A percentile compares a stretch with the other conserved stretches of the same genome.
phyloP scores from a whole-genome alignment of 2,888 invertebrate species.

The Acholoe squamosa region DNA sequence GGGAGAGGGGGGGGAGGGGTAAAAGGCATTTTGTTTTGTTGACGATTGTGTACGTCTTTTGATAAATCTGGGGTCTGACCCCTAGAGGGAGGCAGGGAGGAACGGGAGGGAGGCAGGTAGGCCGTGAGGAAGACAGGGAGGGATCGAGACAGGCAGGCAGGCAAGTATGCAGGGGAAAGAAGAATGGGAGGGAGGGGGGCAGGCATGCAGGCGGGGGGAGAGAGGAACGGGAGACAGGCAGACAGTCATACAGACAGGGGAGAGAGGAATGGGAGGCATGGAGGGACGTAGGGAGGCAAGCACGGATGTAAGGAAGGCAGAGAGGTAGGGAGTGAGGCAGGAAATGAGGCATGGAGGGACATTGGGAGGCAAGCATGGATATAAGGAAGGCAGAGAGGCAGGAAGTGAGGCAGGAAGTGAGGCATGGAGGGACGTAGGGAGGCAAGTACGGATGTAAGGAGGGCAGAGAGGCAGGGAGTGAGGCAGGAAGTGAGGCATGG shows the following conservation, averaged over 20 bases:
- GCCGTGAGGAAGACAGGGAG: background rate
- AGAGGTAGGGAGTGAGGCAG: background rate
- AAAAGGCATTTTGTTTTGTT: no score
- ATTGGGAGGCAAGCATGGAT: background rate
- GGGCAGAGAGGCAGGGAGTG: background rate
- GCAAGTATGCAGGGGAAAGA: background rate
- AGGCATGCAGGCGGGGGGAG: background rate
- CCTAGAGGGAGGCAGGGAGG: background rate
- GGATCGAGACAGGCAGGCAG: background rate
- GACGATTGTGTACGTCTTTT: no score
- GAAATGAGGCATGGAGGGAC: no score
- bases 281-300: background rate
- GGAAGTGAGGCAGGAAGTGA: background rate
- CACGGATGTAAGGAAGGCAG: background rate
- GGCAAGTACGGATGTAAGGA: background rate
- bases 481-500: background rate
- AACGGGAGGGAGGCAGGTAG: background rate
- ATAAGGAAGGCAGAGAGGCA: background rate
- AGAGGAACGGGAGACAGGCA: background rate
- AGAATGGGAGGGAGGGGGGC: background rate
- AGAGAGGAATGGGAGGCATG: background rate
- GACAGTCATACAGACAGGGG: background rate
- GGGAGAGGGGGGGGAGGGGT: background rate
- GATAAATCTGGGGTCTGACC: background rate
- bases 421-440: background rate